Conservation (phyloP, 2,888 invertebrate genomes). For the Peribatodes rhomboidaria region DNA sequence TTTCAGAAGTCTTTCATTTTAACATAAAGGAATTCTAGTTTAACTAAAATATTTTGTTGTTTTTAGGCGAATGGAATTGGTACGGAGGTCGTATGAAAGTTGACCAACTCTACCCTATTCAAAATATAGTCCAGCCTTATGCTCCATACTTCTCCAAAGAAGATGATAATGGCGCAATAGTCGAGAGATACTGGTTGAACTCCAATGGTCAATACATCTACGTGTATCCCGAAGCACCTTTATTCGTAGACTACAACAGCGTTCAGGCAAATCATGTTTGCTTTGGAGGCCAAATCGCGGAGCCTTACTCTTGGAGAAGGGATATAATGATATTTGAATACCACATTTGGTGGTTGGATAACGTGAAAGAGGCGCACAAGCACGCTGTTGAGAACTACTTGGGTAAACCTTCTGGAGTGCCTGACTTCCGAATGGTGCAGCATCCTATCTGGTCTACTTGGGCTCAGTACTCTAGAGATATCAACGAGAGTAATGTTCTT, state of each 20-base stretch:
- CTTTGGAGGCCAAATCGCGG: slow-evolving; percentile 83
- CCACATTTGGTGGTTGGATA: slow-evolving; percentile 85
- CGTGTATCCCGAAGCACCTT: slow-evolving; percentile 88
- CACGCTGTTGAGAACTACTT: slow-evolving; percentile 88
- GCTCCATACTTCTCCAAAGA: slow-evolving; percentile 85
- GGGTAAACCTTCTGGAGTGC: slow-evolving; percentile 87
- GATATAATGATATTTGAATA: slow-evolving; percentile 83
- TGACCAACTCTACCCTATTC: slow-evolving; percentile 88
- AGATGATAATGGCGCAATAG: slow-evolving; percentile 84
- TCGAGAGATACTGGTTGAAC: slow-evolving; percentile 91
- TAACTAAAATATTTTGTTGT: neutral
- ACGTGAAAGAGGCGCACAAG: slow-evolving; percentile 88
- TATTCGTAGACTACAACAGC: slow-evolving; percentile 90
- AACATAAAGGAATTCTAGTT: too few species aligned
- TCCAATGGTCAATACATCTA: slow-evolving; percentile 89
- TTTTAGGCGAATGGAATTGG: slow-evolving; percentile 78
- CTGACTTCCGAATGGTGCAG: slow-evolving; percentile 89
- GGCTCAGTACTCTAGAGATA: slow-evolving; percentile 89
- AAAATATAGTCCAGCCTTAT: slow-evolving; percentile 81
- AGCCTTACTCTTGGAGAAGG: slow-evolving; percentile 82
- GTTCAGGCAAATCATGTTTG: slow-evolving; percentile 83
- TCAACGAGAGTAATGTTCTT: slow-evolving; percentile 87
- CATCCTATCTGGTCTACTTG: slow-evolving; percentile 97
- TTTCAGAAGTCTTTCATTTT: too few species aligned
- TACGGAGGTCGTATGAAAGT: slow-evolving; percentile 89